Base-by-base conservation (phyloP, 2,113 vertebrate species). In the Coptodon bakossiorum region DNA sequence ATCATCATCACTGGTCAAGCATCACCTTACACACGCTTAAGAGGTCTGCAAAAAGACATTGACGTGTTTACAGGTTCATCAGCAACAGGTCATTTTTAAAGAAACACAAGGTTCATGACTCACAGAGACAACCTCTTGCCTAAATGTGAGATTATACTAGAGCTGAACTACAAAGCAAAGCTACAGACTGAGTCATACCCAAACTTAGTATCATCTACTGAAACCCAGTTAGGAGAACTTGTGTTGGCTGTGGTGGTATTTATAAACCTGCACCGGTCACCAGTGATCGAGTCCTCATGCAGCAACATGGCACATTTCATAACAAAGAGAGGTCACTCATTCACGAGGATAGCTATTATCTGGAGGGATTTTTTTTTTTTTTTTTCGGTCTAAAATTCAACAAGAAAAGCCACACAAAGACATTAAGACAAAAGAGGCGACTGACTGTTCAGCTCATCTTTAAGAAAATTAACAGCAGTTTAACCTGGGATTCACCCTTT, bases 161-260 rank as follows among this genome's bases (percentile, higher is more conserved):
- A 40, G 81, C 88, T 57, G 63, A 83, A 93, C 90, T 87, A 92
- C 92, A 95, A 95, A 95, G 93, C 90, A 81, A 48, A 87, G 92
- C 90, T 54, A 79, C 93, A 94, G 93, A 95, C 91, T 93, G 95
- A 95, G 85, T 96, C 95, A 95, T 92, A 92, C 84, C 95, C 95
- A 95, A 95, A 96, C 92, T 96, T 96, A 96, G 96, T 80, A 92
- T 92, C 93, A 91, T 89, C 94, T 94, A 86, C 86, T 93, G 88
- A 94, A 95, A 94, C 91, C 83, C 87, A 94, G 92, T 93, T 90
- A 92, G 93, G 91, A 89, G 87, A 94, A 93, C 95, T 91, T 94
- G 91, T 90, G 88, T 84, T 50, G 43, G 53, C 68, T 27, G 71
- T 34, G 6, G 80, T 56, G 90, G 76, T 94, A 96, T 95, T 94